A percentile compares a stretch with the other conserved stretches of the same genome.
These are phyloP conservation scores for Torymus auratus DNA, from an alignment of 2,888 invertebrate species.

Conservation along the genomic window DNA sequence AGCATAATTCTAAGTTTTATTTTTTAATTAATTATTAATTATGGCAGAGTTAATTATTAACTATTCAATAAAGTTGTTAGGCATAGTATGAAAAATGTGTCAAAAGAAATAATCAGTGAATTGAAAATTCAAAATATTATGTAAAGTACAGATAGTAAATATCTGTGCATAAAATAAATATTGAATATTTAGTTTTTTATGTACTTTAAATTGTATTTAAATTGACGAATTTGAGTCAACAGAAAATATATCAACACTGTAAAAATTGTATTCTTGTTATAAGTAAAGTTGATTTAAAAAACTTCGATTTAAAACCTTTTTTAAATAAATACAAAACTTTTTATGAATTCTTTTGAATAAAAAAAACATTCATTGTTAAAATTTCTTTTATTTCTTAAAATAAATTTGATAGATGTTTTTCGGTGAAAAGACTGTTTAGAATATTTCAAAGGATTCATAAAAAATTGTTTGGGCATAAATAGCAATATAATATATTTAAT, in stretches of 20 bases:
- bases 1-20: neutral
- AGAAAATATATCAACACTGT: conserved; percentile 19
- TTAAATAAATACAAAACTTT: too few species aligned
- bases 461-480: too few species aligned
- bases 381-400: too few species aligned
- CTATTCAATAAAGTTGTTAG: neutral
- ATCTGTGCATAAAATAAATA: conserved; percentile 35
- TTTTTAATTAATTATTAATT: conserved; percentile 2
- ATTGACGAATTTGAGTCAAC: conserved; percentile 17
- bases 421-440: too few species aligned
- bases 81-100: neutral
- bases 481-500: neutral
- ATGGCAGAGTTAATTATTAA: neutral
- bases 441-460: too few species aligned
- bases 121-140: conserved; percentile 19
- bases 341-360: too few species aligned
- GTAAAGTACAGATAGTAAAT: conserved; percentile 33
- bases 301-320: too few species aligned
- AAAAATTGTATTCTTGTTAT: neutral
- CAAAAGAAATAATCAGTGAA: too few species aligned
- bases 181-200: conserved; percentile 14
- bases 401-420: too few species aligned
- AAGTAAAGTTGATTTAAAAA: too few species aligned
- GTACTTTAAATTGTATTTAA: conserved; percentile 15
- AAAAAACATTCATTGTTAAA: too few species aligned